Evolutionary conservation across 2,888 invertebrate species (phyloP), one percentile per base, ranked within the genome.

Genomic region (Drosophila monieri): DNA sequence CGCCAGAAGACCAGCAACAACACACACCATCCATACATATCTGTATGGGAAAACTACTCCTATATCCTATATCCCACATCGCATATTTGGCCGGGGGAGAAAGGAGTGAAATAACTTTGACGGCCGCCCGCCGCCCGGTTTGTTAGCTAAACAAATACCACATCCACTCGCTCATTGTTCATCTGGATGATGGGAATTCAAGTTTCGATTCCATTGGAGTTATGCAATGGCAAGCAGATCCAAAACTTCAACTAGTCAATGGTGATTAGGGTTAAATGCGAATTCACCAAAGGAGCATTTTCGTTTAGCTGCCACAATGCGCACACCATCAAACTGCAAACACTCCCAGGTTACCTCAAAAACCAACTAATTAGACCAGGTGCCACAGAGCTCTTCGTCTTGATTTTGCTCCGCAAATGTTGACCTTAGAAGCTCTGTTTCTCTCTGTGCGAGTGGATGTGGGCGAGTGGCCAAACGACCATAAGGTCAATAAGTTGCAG

Each of bases 91-190:
- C 39, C 21, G 21, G 53, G 64, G 35, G 39, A 47, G 59, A 47
- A 46, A 47, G 27, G 21, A 69, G 49, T 30, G n/a, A 53, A 39
- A 15, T 58, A 48, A 59, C 25, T 41, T 46, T 32, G 46, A 21
- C 66, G 41, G 51, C 46, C 60, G 51, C 46, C 60, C 44, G 51
- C 46, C 60, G 51, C 46, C 60, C 44, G 66, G 70, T 70, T 83
- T 83, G 83, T 85, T 84, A 73, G 73, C 71, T 84, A 84, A 73
- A 66, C 70, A 77, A 79, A 79, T 76, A 78, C 77, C 81, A 59
- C 61, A 39, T 41, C 6, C 6, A 2, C 35, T 35, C 46, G 46
- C 23, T 21, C 74, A 76, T 55, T 56, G 58, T 76, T 47, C 60
- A 49, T 55, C 27, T 9, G 39, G 3, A 21, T 43, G 43, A 43